Conservation (phyloP, 1,140 invertebrate species). For the Megathymus violae region DNA sequence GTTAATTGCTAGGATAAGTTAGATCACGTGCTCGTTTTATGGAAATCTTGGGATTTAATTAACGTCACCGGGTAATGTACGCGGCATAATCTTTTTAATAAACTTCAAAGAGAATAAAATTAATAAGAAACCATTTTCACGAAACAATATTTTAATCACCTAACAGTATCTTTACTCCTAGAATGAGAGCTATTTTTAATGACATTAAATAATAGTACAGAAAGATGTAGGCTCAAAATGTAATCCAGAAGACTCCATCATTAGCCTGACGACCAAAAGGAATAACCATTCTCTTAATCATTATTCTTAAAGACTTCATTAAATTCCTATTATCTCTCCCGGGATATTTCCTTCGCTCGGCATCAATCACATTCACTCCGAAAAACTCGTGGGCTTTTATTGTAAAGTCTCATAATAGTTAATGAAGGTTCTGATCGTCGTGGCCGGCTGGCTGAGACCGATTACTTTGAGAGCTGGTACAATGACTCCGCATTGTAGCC, state of each 20-base stretch:
- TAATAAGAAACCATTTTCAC: neutral
- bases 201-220: constrained; percentile 60
- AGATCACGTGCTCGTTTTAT: constrained; percentile 28
- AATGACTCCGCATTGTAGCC: constrained; percentile 76
- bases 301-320: constrained; percentile 84
- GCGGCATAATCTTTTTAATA: constrained; percentile 12
- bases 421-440: constrained; percentile 80
- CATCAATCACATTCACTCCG: constrained; percentile 83
- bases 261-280: constrained; percentile 76
- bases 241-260: constrained; percentile 77
- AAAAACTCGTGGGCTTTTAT: constrained; percentile 83
- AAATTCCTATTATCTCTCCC: constrained; percentile 83
- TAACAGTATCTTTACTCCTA: neutral
- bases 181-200: constrained; percentile 49
- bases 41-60: constrained; percentile 37
- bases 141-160: neutral
- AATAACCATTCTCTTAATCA: constrained; percentile 83
- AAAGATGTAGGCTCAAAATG: constrained; percentile 69
- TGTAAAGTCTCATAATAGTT: constrained; percentile 84
- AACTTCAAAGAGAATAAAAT: constrained; percentile 12
- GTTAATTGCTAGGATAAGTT: constrained; percentile 31
- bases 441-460: constrained; percentile 72
- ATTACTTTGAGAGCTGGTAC: constrained; percentile 79
- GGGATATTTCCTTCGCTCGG: constrained; percentile 79
- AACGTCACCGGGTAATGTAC: constrained; percentile 29